Percentiles rank a stretch among this genome's conserved stretches.
Conservation (phyloP, 2,888 invertebrate species). For the Noctua fimbriata region DNA sequence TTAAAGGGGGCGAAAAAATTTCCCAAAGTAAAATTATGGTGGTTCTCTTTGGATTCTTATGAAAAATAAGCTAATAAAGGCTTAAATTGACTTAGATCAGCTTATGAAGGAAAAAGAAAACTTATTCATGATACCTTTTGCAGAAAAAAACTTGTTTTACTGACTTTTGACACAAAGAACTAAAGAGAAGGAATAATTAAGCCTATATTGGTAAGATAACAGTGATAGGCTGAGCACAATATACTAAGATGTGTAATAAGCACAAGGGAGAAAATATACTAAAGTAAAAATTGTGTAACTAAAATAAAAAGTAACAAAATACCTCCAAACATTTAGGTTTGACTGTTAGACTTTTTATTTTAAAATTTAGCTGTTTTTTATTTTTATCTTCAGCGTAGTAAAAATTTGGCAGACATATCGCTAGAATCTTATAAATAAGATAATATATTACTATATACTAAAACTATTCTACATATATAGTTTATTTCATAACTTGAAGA, state of each 20-base stretch:
- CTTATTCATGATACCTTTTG: neutral
- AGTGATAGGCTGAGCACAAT: neutral
- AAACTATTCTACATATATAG: slow-evolving; percentile 71
- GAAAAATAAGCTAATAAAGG: neutral
- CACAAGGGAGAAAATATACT: slow-evolving; percentile 29
- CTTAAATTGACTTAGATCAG: slow-evolving; percentile 1
- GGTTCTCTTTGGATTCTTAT: slow-evolving; percentile 6
- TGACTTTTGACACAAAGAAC: neutral
- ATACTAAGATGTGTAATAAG: neutral
- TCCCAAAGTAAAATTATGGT: neutral
- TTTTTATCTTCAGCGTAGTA: slow-evolving; percentile 83
- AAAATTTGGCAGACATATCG: slow-evolving; percentile 89
- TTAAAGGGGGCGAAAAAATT: neutral
- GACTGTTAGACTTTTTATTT: slow-evolving; percentile 72
- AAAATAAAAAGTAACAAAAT: slow-evolving; percentile 50
- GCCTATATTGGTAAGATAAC: neutral
- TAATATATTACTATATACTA: slow-evolving; percentile 75
- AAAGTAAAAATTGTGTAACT: slow-evolving; percentile 16
- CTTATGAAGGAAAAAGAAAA: neutral
- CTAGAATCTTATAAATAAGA: slow-evolving; percentile 85
- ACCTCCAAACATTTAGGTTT: slow-evolving; percentile 47
- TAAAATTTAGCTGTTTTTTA: slow-evolving; percentile 76
- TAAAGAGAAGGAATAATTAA: neutral
- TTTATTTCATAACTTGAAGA: slow-evolving; percentile 73
- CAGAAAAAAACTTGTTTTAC: neutral